Evolutionary conservation across 2,888 invertebrate genomes (phyloP), one percentile per base, ranked within the genome.

Genomic region (Cryptophagus acutangulus): DNA sequence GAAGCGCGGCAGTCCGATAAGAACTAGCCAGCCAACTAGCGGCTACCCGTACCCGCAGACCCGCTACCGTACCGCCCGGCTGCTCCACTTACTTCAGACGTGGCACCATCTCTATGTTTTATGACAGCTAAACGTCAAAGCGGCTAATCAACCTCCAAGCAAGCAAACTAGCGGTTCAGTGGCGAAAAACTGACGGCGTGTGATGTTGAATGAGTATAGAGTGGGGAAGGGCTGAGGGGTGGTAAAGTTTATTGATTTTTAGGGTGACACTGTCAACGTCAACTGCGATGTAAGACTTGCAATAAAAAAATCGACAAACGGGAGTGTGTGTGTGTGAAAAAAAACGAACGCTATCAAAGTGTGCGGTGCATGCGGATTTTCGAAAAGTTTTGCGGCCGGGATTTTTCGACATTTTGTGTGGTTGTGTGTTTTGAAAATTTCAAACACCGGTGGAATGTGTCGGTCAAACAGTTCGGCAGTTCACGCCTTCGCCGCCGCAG

Each of bases 261-360:
- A 74, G 76, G 76, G 76, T 76, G 76, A 77, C 77, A 76, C 73
- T 77, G 76, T 75, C 75, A 76, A 75, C 74, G 71, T 70, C 70
- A 66, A 67, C 70, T 70, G 71, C 71, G 67, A 71, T 69, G 69
- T 66, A 31, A 68, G 69, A 69, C 67, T 69, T 67, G 67, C 65
- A 68, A 71, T 65, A 66, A 71, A 72, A 65, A 71, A 70, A 70
- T 63, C 57, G 60, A 63, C 60, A 59, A 62, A 56, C 64, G 59
- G 55, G 54, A 52, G 49, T 49, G 51, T 46, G 54, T 46, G 8
- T 28, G 28, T 28, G 8, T 6, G 12, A 20, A 6, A 53, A 60
- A 58, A 62, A 58, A 56, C 51, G 49, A 51, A 46, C 42, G 26
- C 4, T 26, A 12, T 26, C 26, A n/a, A 9, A 38, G 24, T 31